Percentiles rank a stretch among this genome's conserved stretches.
Evolutionary conservation across 2,888 invertebrate species (phyloP).

Genomic region (Drosophila melanosoma): DNA sequence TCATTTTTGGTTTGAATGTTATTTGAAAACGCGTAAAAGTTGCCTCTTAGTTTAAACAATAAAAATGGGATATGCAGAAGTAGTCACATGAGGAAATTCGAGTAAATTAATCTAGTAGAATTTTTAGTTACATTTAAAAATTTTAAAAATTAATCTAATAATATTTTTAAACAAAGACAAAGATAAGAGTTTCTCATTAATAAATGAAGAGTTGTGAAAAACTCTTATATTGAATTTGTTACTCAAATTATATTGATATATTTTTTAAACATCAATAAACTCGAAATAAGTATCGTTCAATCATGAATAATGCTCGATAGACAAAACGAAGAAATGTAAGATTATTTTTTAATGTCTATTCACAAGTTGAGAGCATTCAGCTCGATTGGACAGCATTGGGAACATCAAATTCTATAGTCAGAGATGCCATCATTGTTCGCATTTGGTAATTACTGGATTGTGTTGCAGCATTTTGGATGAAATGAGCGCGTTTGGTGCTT

Average conservation of each 20-base stretch:
- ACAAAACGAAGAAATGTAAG: neutral
- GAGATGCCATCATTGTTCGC: conserved; percentile 19
- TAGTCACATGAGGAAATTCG: neutral
- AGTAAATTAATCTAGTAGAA: neutral
- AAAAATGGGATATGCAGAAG: neutral
- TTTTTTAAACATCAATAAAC: neutral
- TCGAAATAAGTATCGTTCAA: neutral
- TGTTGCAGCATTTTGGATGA: conserved; percentile 15
- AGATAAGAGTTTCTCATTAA: too few relatives aligned
- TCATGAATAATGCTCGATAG: neutral
- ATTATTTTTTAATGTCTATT: neutral
- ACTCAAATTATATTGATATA: neutral
- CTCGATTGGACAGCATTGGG: conserved; percentile 18
- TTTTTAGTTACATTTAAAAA: neutral
- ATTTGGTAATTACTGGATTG: conserved; percentile 52
- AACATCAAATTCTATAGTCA: conserved; percentile 19
- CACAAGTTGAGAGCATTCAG: conserved; percentile 8
- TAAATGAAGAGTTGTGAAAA: too few relatives aligned
- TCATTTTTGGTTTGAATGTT: neutral
- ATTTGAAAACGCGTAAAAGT: neutral
- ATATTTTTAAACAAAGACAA: too few relatives aligned
- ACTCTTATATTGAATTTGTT: neutral
- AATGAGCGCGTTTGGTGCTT: conserved; percentile 14
- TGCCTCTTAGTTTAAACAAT: neutral
- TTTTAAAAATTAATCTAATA: too few relatives aligned